Conservation (phyloP, 2,888 invertebrate species). For the Ametastegia equiseti region DNA sequence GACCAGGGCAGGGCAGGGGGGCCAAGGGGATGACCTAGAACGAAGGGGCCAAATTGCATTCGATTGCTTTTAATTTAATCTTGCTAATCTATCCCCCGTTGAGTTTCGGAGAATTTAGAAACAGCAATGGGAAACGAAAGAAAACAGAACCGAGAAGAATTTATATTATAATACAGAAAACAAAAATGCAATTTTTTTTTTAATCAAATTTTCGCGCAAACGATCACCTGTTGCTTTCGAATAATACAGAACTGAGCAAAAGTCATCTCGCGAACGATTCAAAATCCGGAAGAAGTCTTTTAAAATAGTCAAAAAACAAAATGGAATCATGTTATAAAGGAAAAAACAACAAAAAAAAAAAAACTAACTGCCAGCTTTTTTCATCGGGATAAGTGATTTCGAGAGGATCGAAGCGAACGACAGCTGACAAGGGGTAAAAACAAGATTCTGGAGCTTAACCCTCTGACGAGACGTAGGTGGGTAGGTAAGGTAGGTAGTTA, state of each 20-base stretch:
- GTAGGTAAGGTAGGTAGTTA: too few species aligned
- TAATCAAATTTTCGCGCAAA: neutral
- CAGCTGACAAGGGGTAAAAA: slow-evolving; percentile 42
- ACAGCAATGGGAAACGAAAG: neutral
- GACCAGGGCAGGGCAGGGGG: neutral
- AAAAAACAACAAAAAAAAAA: neutral
- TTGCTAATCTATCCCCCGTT: slow-evolving; percentile 59
- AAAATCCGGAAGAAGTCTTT: neutral
- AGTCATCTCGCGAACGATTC: neutral
- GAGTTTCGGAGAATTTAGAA: neutral
- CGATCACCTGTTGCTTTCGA: slow-evolving; percentile 27
- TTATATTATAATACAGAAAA: neutral
- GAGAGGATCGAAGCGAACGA: slow-evolving; percentile 22
- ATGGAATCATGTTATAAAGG: neutral
- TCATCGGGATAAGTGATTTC: slow-evolving; percentile 19
- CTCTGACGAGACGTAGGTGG: neutral
- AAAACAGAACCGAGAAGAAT: neutral
- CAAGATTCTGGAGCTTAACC: slow-evolving; percentile 18
- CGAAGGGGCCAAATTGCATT: slow-evolving; percentile 54
- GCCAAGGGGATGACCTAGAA: neutral
- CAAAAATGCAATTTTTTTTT: neutral
- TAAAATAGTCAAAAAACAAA: neutral
- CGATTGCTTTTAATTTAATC: slow-evolving; percentile 63
- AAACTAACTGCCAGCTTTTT: neutral
- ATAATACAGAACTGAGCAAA: neutral